A percentile compares a stretch with the other conserved stretches of the same genome.
Conservation (phyloP, 2,113 vertebrate species). For the Anhinga rufa region DNA sequence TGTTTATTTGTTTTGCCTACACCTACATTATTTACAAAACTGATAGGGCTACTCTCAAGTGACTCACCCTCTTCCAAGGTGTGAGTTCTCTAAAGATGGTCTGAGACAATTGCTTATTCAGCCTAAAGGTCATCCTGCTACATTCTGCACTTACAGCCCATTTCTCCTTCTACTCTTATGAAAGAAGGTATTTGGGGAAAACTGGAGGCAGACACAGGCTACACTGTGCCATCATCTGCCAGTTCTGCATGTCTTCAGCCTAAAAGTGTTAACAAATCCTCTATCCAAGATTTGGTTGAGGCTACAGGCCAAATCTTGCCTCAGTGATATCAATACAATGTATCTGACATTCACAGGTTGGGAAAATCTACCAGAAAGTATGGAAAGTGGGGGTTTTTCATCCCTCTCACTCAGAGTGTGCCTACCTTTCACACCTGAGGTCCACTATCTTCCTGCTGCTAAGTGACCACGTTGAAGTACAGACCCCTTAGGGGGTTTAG, state of each 20-base stretch:
- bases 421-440: not conserved
- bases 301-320: not conserved
- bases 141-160: not conserved
- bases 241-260: not conserved
- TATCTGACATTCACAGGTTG: not conserved
- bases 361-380: not conserved
- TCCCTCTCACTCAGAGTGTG: not conserved
- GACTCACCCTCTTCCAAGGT: not conserved
- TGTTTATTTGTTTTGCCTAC: not conserved
- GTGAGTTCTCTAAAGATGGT: not conserved
- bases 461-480: not conserved
- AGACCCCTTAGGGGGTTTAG: not conserved
- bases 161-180: not conserved
- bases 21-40: not conserved
- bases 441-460: not conserved
- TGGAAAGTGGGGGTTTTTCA: not conserved
- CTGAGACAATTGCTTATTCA: not conserved
- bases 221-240: not conserved
- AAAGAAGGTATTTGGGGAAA: not conserved
- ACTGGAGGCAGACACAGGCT: not conserved
- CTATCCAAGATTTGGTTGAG: not conserved
- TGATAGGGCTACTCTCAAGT: not conserved
- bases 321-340: not conserved
- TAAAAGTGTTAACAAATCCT: not conserved
- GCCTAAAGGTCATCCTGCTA: not conserved